Percentiles rank a stretch among this genome's conserved stretches.
phyloP scores from a whole-genome alignment of 2,113 vertebrate genomes.

The Pterocles gutturalis region DNA sequence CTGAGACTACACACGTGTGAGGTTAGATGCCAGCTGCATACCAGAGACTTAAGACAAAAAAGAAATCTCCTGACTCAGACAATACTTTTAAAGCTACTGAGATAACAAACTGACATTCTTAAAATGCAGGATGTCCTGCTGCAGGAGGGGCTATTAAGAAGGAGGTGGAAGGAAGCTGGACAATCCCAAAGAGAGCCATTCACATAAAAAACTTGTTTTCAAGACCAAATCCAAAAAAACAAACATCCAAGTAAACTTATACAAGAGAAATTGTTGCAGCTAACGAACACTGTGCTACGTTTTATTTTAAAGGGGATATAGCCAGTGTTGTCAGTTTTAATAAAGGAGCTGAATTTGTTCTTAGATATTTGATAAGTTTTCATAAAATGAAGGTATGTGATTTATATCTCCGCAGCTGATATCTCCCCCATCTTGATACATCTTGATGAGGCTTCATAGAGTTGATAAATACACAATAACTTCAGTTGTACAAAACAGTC shows the following conservation, averaged over 20 bases:
- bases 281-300: not conserved
- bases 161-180: constrained; percentile 53
- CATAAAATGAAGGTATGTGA: not conserved
- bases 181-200: constrained; percentile 30
- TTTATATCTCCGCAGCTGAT: not conserved
- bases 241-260: not conserved
- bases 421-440: not conserved
- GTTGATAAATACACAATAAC: not conserved
- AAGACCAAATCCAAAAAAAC: not conserved
- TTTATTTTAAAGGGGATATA: not conserved
- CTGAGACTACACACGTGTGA: not conserved
- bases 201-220: not conserved
- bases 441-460: not conserved
- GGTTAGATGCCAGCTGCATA: constrained; percentile 24
- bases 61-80: constrained; percentile 52
- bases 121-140: constrained; percentile 66
- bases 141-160: not conserved
- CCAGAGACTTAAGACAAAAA: constrained; percentile 8
- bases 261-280: not conserved
- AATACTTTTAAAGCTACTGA: constrained; percentile 37
- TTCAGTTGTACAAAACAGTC: not conserved
- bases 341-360: not conserved
- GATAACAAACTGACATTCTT: constrained; percentile 65
- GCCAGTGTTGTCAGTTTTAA: not conserved
- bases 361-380: not conserved